Conservation (phyloP, 2,888 invertebrate species). For the Onchidella celtica region DNA sequence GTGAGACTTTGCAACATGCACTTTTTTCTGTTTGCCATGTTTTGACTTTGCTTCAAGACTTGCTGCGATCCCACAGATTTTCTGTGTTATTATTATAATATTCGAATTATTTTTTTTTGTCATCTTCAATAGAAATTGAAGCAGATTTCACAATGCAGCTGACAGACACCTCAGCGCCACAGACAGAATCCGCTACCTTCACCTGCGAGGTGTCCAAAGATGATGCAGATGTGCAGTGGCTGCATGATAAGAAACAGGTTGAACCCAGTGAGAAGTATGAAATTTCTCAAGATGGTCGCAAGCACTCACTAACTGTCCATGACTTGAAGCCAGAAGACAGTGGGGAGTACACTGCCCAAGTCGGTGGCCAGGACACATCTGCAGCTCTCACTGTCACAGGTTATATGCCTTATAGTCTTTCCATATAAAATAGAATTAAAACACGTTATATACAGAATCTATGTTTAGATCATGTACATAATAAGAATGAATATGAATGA, state of each 20-base stretch:
- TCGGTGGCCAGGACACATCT: slow-evolving; percentile 85
- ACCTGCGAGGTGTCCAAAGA: slow-evolving; percentile 91
- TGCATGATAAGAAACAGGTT: slow-evolving; percentile 94
- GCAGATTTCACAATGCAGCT: slow-evolving; percentile 92
- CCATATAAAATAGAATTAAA: too few relatives aligned
- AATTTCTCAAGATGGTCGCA: slow-evolving; percentile 69
- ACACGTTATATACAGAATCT: too few relatives aligned
- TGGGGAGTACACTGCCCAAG: slow-evolving; percentile 55
- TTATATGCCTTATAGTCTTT: too few relatives aligned
- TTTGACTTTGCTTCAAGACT: too few relatives aligned
- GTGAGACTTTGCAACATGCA: too few relatives aligned
- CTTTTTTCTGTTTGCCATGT: too few relatives aligned
- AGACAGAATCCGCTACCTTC: slow-evolving; percentile 84
- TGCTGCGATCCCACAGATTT: too few relatives aligned
- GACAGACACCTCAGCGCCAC: slow-evolving; percentile 84
- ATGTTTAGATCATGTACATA: too few relatives aligned
- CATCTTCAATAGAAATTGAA: slow-evolving; percentile 84
- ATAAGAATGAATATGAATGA: too few relatives aligned
- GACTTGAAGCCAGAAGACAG: slow-evolving; percentile 65
- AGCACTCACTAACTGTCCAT: slow-evolving; percentile 72
- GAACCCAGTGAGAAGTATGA: slow-evolving; percentile 81
- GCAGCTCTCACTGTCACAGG: slow-evolving; percentile 84
- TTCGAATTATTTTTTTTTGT: not conserved
- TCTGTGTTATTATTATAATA: too few relatives aligned
- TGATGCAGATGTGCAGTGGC: slow-evolving; percentile 81